Base-by-base conservation (phyloP, 2,113 vertebrate genomes). In the Electrona antarctica region DNA sequence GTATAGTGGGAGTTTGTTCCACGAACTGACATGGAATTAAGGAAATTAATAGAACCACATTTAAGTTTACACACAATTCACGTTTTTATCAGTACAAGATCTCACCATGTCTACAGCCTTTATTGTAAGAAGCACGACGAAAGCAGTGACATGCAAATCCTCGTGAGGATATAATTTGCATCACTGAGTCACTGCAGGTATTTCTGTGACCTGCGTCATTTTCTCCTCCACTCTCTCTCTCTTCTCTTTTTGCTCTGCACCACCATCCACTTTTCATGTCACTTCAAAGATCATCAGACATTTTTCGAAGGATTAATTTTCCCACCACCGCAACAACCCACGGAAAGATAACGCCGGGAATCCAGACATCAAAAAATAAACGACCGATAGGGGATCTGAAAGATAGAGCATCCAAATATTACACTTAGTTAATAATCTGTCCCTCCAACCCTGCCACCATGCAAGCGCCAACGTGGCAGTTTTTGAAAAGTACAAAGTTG, bases 361-460 rank as follows among this genome's bases (percentile, higher is more conserved):
- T 68, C 48, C 69, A 71, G 45, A 80, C 73, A 69, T 84, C n/a
- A 76, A 80, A 41, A 41, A 21, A 71, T 47, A 41, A 41, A 73
- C 50, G 8, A n/a, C 54, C 0, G 2, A 0, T 1, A 67, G 59
- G 7, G 58, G 63, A 71, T 78, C 50, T 73, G 8, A 49, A 69
- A 57, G 8, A 0, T 48, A 3, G 8, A 64, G 5, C 58, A 47
- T 60, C 70, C 8, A 60, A 69, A 67, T 62, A 63, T 33, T 65
- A 21, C 21, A 21, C 65, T 1, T 65, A n/a, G 8, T 64, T 56
- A 45, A 14, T 67, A 64, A 6, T 67, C 13, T 63, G 45, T 2
- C 57, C 29, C 57, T 29, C 29, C 57, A 7, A 59, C 21, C 29
- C 29, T 28, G 57, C 21, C 29, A 48, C 9, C 47, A 59, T 21